Conservation (phyloP, 2,113 vertebrate genomes). For the Strix uralensis region DNA sequence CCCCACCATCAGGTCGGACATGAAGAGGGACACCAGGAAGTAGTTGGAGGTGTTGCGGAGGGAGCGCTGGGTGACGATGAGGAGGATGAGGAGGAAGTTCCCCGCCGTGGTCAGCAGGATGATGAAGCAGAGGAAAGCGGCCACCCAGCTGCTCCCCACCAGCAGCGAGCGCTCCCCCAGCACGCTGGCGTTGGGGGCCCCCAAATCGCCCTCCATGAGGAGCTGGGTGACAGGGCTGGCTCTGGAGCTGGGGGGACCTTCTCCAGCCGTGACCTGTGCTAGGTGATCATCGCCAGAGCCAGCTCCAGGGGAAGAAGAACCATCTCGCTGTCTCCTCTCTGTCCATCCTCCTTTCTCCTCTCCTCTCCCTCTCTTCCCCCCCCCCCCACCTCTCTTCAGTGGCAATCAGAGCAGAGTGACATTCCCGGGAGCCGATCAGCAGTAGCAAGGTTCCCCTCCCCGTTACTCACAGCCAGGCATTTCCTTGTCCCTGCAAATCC, state of each 20-base stretch:
- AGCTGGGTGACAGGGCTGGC: background rate
- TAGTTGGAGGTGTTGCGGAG: conserved; percentile 95
- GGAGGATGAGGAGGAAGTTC: conserved; percentile 86
- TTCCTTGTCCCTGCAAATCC: background rate
- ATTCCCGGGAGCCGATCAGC: background rate
- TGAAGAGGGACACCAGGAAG: conserved; percentile 95
- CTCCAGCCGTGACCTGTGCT: background rate
- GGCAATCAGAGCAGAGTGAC: background rate
- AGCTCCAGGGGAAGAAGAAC: background rate
- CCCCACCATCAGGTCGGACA: conserved; percentile 96
- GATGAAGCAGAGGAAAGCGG: conserved; percentile 85
- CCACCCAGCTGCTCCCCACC: conserved; percentile 80
- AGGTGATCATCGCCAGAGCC: background rate
- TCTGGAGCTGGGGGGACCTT: background rate
- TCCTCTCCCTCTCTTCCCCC: background rate
- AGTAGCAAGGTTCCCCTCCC: background rate
- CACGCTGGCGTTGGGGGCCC: conserved; percentile 10
- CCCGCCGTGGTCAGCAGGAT: conserved; percentile 86
- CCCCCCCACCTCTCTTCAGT: background rate
- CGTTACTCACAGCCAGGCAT: background rate
- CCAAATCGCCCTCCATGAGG: conserved; percentile 33
- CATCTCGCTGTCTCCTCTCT: background rate
- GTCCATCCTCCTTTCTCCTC: background rate
- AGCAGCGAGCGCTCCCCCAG: conserved; percentile 39
- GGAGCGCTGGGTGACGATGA: conserved; percentile 90